phyloP scores from a whole-genome alignment of 2,113 vertebrate species.

The Pseudorasbora parva region DNA sequence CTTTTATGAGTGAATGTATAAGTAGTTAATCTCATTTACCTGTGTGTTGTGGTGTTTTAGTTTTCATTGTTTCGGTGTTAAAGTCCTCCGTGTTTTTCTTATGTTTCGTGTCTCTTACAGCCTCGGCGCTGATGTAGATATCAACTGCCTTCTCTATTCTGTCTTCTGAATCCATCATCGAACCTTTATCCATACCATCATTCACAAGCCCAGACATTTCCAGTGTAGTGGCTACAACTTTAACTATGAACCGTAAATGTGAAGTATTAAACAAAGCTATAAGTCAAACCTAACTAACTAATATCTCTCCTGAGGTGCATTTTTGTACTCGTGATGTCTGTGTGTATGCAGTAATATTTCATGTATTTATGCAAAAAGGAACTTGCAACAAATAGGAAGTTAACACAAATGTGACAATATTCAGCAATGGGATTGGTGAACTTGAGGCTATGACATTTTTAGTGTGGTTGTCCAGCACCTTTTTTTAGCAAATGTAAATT shows the following conservation, averaged over 20 bases:
- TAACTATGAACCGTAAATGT: not conserved
- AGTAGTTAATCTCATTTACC: not conserved
- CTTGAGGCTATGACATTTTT: not conserved
- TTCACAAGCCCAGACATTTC: conserved; percentile 2
- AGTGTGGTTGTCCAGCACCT: not conserved
- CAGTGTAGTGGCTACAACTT: not conserved
- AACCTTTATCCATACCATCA: not conserved
- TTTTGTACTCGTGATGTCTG: not conserved
- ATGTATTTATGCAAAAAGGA: conserved; percentile 3
- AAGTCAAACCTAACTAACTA: not conserved
- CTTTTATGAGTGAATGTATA: not conserved
- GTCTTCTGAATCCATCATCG: not conserved
- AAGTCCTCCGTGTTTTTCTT: not conserved
- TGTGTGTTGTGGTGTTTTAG: not conserved
- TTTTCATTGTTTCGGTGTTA: not conserved
- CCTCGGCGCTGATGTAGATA: conserved; percentile 13
- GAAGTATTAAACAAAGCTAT: not conserved
- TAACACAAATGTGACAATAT: not conserved
- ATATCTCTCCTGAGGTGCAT: not conserved
- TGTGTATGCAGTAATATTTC: not conserved
- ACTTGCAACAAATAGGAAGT: not conserved
- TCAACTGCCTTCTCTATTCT: conserved; percentile 11
- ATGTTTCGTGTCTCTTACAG: conserved; percentile 18
- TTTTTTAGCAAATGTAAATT: too few species aligned
- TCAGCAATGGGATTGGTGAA: not conserved